Evolutionary conservation across 2,888 invertebrate genomes (phyloP).

Genomic region (Biston stratarius): DNA sequence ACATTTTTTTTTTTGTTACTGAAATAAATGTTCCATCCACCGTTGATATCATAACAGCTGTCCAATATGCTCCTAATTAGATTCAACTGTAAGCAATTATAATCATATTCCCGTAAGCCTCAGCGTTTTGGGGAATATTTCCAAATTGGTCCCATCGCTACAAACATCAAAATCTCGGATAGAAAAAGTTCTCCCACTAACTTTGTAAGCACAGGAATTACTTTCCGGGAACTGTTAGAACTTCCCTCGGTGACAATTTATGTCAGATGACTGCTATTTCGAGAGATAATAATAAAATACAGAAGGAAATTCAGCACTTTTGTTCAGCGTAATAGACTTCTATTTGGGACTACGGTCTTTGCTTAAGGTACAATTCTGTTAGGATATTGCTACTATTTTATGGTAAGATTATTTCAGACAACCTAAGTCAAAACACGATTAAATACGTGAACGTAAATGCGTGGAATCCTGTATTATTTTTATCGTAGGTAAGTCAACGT

Average conservation of each 20-base stretch:
- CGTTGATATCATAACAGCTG: no score
- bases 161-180: conserved; percentile 35
- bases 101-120: conserved; percentile 5
- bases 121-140: conserved; percentile 19
- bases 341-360: conserved; percentile 7
- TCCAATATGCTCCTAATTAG: neutral
- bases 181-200: conserved; percentile 36
- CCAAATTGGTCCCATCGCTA: conserved; percentile 30
- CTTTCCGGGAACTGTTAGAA: conserved; percentile 32
- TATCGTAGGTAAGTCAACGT: no score
- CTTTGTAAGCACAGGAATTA: conserved; percentile 40
- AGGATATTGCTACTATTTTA: neutral
- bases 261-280: conserved; percentile 37
- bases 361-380: conserved; percentile 1
- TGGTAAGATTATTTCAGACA: neutral
- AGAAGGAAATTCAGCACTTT: conserved; percentile 38
- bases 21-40: no score
- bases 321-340: conserved; percentile 27
- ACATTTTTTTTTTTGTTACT: no score
- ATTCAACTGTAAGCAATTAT: neutral
- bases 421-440: neutral
- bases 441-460: no score
- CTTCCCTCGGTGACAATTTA: conserved; percentile 44
- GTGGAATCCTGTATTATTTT: no score
- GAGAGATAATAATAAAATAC: conserved; percentile 35